Evolutionary conservation across 2,113 vertebrate genomes (phyloP), one percentile per base, ranked within the genome.

Genomic region (Gymnarchus niloticus): DNA sequence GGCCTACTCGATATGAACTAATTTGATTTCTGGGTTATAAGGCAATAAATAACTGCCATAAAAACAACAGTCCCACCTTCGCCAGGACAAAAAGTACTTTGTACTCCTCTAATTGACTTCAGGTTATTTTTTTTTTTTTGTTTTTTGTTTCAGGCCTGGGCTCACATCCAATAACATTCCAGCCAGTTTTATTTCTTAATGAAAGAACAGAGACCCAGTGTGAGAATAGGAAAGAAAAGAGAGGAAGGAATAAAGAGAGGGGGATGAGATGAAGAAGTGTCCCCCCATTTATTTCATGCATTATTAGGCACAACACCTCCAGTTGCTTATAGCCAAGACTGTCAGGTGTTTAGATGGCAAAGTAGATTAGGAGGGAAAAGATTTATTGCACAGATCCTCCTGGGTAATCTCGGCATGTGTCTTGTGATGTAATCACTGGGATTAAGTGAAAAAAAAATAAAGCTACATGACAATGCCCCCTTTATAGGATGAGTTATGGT

Each of bases 1-100:
- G 25, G 86, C 86, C 87, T 89, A 88, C 90, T 94, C 91, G 83
- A 86, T 91, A 88, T 90, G 91, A 94, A 92, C 91, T 94, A 89
- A 93, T 94, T 93, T 93, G 91, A 94, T 94, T 94, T 92, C 77
- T 86, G 91, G 88, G 92, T 92, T 93, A 92, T 91, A 93, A 90
- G 92, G 89, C 88, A 88, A 93, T 94, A 94, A 94, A 93, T 93
- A 93, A 92, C 81, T 44, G 90, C 90, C 89, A 89, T 94, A 93
- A 94, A 73, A 94, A 89, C 88, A 88, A 88, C 87, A 85, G 87
- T 84, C 80, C 85, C 3, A 85, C 84, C 57, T 87, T 83, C 81
- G 81, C 80, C 56, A 51, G 90, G 88, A 94, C 93, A 94, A 83
- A 90, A 90, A 87, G 19, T 2, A 90, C 88, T 91, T 92, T 93